Evolutionary conservation across 2,113 vertebrate species (phyloP), one percentile per base, ranked within the genome.

Genomic region (Scophthalmus maximus): DNA sequence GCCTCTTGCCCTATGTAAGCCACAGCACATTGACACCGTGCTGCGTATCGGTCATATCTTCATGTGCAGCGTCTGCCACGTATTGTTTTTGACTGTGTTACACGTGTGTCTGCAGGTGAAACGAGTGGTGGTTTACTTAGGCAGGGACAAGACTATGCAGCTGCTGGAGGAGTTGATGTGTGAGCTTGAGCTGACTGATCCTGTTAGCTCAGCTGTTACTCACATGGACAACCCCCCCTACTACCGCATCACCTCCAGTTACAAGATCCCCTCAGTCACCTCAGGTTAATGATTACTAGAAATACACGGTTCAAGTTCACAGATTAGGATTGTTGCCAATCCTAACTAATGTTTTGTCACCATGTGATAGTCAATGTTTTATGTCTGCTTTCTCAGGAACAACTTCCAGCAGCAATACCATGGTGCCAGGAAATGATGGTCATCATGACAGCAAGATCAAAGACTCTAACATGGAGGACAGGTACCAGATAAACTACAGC

Each of bases 221-320:
- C 98, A 99, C 90, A 98, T 97, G 97, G 98, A 99, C 84, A 99
- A 98, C 83, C 97, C 98, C 22, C 98, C 98, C 0, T 99, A 97
- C 78, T 99, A 99, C 79, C 97, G 97, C 72, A 95, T 99, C 91
- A 95, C 95, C 78, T 97, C 97, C 84, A 97, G 96, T 85, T 98
- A 95, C 87, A 99, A 98, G 91, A 95, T 98, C 87, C 98, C 98
- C 57, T 97, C 97, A n/a, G 96, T 98, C 90, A 96, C 96, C 93
- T 98, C 97, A 95, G 98, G 98, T 99, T 64, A 86, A 52, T 34
- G 15, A 75, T 14, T 40, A 32, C 15, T 10, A 4, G 20, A 26
- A 62, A 38, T 14, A 5, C 22, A 7, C 10, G n/a, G n/a, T n/a
- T n/a, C n/a, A 2, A 20, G 22, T 29, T 76, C 5, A 47, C n/a